These are phyloP conservation scores for Hydraecia micacea DNA, from an alignment of 2,888 invertebrate genomes.

Conservation along the genomic window DNA sequence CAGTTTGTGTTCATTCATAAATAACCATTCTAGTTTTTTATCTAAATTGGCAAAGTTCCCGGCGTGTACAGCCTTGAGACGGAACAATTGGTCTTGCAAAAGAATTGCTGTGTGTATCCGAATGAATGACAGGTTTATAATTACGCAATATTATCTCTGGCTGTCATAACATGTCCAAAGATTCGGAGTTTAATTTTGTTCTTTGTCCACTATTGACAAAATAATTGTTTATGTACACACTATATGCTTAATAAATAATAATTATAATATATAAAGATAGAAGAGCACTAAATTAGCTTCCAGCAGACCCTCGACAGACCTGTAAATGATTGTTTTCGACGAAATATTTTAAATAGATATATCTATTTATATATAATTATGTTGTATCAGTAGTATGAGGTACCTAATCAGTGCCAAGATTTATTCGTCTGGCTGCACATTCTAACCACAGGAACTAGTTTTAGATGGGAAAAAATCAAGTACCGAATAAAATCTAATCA, in stretches of 20 bases:
- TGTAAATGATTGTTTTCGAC: background rate
- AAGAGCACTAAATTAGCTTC: background rate
- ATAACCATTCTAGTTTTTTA: conserved; percentile 67
- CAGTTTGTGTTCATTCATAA: conserved; percentile 74
- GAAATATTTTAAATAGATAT: conserved; percentile 10
- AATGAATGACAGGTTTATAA: conserved; percentile 53
- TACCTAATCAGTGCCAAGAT: conserved; percentile 4
- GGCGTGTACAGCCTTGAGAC: conserved; percentile 61
- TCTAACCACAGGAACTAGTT: conserved; percentile 31
- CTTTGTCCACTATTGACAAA: background rate
- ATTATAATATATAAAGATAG: background rate
- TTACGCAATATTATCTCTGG: conserved; percentile 43
- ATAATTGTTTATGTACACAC: background rate
- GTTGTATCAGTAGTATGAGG: background rate
- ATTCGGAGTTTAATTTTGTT: conserved; percentile 23
- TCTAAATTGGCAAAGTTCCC: conserved; percentile 61
- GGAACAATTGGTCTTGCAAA: conserved; percentile 50
- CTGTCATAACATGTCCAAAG: conserved; percentile 45
- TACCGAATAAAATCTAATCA: conserved; percentile 33
- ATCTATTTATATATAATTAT: background rate
- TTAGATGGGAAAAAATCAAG: conserved; percentile 27
- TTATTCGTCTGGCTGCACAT: conserved; percentile 10
- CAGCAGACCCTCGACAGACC: background rate
- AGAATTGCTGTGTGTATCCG: conserved; percentile 47
- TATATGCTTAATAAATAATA: background rate